phyloP scores from a whole-genome alignment of 2,888 invertebrate species.

The Dascillus cervinus region DNA sequence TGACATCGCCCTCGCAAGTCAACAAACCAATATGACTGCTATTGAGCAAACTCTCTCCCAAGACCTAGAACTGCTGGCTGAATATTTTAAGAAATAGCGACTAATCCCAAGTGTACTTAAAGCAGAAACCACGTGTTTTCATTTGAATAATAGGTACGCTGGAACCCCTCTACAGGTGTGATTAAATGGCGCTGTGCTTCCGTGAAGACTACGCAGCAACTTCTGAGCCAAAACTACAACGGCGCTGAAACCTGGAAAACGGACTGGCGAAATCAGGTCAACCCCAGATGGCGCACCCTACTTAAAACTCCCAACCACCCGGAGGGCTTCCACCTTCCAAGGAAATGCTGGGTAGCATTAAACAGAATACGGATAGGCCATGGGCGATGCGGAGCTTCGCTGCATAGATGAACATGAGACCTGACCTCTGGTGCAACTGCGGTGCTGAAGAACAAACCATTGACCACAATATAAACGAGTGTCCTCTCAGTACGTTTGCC shows the following conservation, averaged over 20 bases:
- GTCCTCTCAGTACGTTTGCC: no score
- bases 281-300: no score
- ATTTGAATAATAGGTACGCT: conserved; percentile 4
- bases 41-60: conserved; percentile 3
- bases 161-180: conserved; percentile 2
- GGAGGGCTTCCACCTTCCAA: no score
- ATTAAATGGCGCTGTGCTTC: conserved; percentile 2
- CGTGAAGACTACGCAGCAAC: conserved; percentile 1
- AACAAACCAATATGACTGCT: conserved; percentile 1
- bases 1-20: conserved; percentile 4
- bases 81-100: conserved; percentile 4
- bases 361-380: no score
- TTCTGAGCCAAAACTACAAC: conserved; percentile 1
- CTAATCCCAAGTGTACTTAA: conserved; percentile 7
- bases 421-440: no score
- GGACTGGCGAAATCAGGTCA: conserved; percentile 1
- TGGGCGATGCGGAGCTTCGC: no score
- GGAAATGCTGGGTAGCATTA: no score
- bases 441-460: no score
- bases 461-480: no score
- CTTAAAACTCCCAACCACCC: no score
- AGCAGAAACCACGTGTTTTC: conserved; percentile 5
- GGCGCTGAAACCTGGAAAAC: not conserved
- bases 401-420: no score
- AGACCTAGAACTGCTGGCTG: conserved; percentile 3